These are phyloP conservation scores for Colaptes auratus DNA, from an alignment of 2,113 vertebrate species.

Conservation along the genomic window DNA sequence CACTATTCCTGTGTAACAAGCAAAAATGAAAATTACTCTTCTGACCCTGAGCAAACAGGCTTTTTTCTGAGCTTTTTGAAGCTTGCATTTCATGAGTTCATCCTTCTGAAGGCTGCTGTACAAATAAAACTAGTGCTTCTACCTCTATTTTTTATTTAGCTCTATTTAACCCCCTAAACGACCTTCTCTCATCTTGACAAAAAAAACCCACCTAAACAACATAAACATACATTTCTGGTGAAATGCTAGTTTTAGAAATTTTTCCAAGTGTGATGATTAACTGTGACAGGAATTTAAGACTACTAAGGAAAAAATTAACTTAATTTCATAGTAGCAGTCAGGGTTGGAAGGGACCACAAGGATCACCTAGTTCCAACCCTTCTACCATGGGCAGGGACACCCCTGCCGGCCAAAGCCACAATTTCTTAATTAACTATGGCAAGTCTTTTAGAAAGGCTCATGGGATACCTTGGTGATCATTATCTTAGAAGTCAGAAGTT, in stretches of 20 bases:
- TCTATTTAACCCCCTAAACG: neutral
- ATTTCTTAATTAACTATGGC: neutral
- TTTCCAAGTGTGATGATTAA: neutral
- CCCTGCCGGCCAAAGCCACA: no score
- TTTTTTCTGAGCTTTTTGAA: neutral
- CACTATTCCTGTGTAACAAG: neutral
- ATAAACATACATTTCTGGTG: neutral
- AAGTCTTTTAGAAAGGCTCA: neutral
- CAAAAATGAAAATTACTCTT: neutral
- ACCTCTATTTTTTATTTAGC: neutral
- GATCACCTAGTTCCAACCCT: no score
- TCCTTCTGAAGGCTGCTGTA: neutral
- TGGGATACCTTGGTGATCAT: fast-evolving
- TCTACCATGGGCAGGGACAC: no score
- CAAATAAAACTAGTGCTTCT: neutral
- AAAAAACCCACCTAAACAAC: neutral
- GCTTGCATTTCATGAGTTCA: neutral
- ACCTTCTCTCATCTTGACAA: neutral
- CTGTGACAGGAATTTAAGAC: neutral
- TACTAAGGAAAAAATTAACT: neutral
- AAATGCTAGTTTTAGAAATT: neutral
- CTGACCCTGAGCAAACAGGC: fast-evolving
- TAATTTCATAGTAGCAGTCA: no score
- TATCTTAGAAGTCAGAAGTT: neutral
- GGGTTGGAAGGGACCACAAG: no score